Percentiles rank a stretch among this genome's conserved stretches.
Conservation (phyloP, 2,113 vertebrate species). For the Epinephelus fuscoguttatus region DNA sequence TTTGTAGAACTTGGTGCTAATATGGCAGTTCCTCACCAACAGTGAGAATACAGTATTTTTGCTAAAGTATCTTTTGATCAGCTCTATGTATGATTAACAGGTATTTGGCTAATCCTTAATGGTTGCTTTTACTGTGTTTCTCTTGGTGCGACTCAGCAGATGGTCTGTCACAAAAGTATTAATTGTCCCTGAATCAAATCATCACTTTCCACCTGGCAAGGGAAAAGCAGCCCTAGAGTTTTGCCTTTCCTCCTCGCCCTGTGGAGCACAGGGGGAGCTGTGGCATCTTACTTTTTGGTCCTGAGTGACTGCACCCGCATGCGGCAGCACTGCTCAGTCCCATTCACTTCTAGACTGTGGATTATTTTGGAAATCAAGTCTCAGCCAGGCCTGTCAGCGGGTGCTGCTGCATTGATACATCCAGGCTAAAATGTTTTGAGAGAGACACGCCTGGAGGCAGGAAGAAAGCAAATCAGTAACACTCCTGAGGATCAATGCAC, state of each 20-base stretch:
- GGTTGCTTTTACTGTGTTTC: constrained; percentile 14
- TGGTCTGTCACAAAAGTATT: constrained; percentile 28
- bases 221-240: constrained; percentile 17
- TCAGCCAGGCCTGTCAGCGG: constrained; percentile 64
- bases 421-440: constrained; percentile 61
- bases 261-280: constrained; percentile 45
- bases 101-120: constrained; percentile 1
- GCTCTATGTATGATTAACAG: background rate
- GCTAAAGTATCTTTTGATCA: background rate
- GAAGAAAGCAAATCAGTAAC: constrained; percentile 65
- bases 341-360: constrained; percentile 62
- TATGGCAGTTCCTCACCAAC: background rate
- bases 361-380: constrained; percentile 73
- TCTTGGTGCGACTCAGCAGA: constrained; percentile 21
- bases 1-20: background rate
- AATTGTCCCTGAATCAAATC: constrained; percentile 33
- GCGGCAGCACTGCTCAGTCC: constrained; percentile 52
- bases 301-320: constrained; percentile 48
- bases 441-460: constrained; percentile 63
- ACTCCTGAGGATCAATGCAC: constrained; percentile 61
- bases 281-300: constrained; percentile 56
- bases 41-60: background rate
- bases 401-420: constrained; percentile 60
- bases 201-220: constrained; percentile 35
- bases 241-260: background rate